phyloP scores from a whole-genome alignment of 1,140 invertebrate species.

The Panonychus citri region DNA sequence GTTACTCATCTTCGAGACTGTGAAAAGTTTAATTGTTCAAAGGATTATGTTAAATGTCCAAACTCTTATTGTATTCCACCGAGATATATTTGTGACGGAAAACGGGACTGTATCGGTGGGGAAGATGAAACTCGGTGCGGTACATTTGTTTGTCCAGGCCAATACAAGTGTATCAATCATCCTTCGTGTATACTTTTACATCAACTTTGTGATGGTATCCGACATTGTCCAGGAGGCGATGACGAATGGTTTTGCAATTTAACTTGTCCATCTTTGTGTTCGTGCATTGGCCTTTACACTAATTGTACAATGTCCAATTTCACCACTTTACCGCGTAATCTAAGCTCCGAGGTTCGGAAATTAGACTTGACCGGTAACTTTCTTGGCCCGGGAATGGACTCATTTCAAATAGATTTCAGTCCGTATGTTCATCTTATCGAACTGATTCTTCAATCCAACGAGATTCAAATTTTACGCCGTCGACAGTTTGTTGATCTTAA shows the following conservation, averaged over 20 bases:
- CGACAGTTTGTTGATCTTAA: conserved; percentile 15
- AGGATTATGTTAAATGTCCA: conserved; percentile 21
- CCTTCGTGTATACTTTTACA: conserved; percentile 16
- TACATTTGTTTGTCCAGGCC: conserved; percentile 16
- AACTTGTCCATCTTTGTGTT: conserved; percentile 14
- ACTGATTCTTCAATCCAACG: conserved; percentile 17
- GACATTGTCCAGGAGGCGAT: conserved; percentile 16
- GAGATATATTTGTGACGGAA: conserved; percentile 19
- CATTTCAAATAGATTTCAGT: conserved; percentile 10
- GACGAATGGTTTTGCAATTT: conserved; percentile 18
- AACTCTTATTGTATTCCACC: conserved; percentile 22
- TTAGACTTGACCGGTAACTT: conserved; percentile 16
- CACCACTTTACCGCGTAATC: conserved; percentile 1
- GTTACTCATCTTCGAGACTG: conserved; percentile 22
- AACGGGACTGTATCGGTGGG: conserved; percentile 21
- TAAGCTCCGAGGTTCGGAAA: conserved; percentile 14
- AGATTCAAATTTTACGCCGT: conserved; percentile 13
- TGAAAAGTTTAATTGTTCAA: conserved; percentile 16
- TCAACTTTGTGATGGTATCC: conserved; percentile 17
- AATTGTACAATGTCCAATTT: conserved; percentile 13
- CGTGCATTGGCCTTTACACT: conserved; percentile 14
- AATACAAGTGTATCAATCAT: conserved; percentile 16
- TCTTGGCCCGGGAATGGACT: conserved; percentile 9
- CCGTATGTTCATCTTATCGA: conserved; percentile 13
- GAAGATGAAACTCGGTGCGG: conserved; percentile 18